phyloP scores from a whole-genome alignment of 1,140 invertebrate genomes.

The Drosophila lacteicornis region DNA sequence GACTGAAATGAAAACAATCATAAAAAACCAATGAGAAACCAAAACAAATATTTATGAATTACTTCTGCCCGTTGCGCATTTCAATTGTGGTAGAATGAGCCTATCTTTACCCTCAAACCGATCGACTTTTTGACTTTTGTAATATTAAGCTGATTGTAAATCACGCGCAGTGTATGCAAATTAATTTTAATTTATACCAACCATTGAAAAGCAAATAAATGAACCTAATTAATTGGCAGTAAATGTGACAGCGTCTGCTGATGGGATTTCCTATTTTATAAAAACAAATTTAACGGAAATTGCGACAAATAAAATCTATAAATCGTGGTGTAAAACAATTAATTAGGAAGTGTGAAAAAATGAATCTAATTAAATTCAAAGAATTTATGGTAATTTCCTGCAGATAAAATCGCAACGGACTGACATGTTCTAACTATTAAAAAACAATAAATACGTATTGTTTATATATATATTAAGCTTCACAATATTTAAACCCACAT shows the following conservation, averaged over 20 bases:
- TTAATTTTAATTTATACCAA: constrained; percentile 51
- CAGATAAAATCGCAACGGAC: background rate
- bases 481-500: background rate
- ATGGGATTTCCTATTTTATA: constrained; percentile 10
- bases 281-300: constrained; percentile 10
- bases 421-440: too few relatives aligned
- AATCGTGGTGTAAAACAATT: background rate
- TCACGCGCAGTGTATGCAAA: constrained; percentile 31
- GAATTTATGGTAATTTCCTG: background rate
- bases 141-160: constrained; percentile 29
- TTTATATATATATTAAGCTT: background rate
- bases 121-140: background rate
- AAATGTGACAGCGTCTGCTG: constrained; percentile 7
- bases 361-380: background rate
- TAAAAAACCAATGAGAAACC: constrained; percentile 21
- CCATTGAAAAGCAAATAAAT: constrained; percentile 56
- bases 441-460: background rate
- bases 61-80: constrained; percentile 42
- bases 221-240: constrained; percentile 58
- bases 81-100: constrained; percentile 26
- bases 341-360: background rate
- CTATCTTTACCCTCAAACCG: background rate
- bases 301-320: background rate
- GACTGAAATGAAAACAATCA: constrained; percentile 6
- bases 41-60: constrained; percentile 62